Percentiles rank a stretch among this genome's conserved stretches.
These are phyloP conservation scores for Tonatia bakeri DNA, from an alignment of 2,113 vertebrate genomes.

Conservation along the genomic window DNA sequence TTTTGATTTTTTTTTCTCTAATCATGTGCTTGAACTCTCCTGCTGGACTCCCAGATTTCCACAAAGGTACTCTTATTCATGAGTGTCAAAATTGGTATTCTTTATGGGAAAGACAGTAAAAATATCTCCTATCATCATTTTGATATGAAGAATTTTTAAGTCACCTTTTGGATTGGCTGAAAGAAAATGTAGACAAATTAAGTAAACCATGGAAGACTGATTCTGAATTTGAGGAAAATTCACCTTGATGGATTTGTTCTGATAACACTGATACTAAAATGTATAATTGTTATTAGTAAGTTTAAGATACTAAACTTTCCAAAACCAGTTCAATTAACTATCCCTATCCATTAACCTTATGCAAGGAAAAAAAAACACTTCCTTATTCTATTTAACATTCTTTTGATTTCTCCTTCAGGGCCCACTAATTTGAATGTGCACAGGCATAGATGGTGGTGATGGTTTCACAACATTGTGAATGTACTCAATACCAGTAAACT, in stretches of 20 bases:
- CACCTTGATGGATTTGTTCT: background rate
- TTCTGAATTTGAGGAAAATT: background rate
- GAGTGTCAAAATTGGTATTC: background rate
- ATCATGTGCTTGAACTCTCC: background rate
- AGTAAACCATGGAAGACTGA: background rate
- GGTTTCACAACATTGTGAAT: background rate
- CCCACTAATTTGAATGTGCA: background rate
- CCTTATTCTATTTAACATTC: background rate
- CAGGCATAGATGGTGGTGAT: background rate
- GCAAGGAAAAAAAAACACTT: background rate
- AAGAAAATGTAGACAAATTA: background rate
- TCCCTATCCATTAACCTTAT: background rate
- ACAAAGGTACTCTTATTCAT: background rate
- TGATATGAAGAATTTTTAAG: background rate
- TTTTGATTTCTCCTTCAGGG: background rate
- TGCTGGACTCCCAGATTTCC: background rate
- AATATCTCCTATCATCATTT: background rate
- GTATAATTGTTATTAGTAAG: background rate
- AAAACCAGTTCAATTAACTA: background rate
- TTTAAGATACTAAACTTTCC: background rate
- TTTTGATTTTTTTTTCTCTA: background rate
- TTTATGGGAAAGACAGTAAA: background rate
- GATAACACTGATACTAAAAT: background rate
- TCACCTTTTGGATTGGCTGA: background rate
- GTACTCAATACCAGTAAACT: background rate